Conservation (phyloP, 2,888 invertebrate species). For the Drosophila bunnanda region DNA sequence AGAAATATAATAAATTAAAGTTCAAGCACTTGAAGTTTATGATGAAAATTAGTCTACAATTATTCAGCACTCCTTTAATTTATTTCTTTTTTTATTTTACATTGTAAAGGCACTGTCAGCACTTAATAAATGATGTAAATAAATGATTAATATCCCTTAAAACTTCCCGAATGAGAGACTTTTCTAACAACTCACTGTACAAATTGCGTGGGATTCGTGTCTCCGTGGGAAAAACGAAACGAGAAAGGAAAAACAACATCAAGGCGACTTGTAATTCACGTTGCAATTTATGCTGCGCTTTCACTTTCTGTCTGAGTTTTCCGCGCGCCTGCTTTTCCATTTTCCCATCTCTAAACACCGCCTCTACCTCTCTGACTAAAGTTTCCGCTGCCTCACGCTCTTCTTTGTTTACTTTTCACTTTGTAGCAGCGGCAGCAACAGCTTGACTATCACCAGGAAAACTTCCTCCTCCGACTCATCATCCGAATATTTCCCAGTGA, state of each 20-base stretch:
- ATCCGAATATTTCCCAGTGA: conserved; percentile 23
- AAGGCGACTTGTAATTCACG: conserved; percentile 68
- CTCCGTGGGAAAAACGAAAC: conserved; percentile 4
- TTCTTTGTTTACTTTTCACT: conserved; percentile 47
- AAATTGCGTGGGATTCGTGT: conserved; percentile 17
- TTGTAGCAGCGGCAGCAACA: conserved; percentile 29
- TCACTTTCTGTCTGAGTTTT: conserved; percentile 43
- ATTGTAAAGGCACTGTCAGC: conserved; percentile 1
- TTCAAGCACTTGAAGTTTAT: background rate
- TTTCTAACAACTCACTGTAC: conserved; percentile 23
- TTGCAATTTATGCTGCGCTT: conserved; percentile 73
- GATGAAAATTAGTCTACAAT: background rate
- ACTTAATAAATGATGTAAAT: conserved; percentile 2
- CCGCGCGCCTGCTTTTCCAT: conserved; percentile 19
- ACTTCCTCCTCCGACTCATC: conserved; percentile 14
- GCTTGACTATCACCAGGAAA: conserved; percentile 11
- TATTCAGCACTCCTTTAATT: background rate
- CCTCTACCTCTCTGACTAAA: conserved; percentile 14
- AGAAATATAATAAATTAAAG: background rate
- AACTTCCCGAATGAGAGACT: background rate
- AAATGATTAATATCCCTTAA: conserved; percentile 7
- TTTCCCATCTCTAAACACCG: conserved; percentile 13
- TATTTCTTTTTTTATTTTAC: too few relatives aligned
- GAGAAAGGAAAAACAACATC: conserved; percentile 12
- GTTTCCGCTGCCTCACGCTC: conserved; percentile 33